phyloP scores from a whole-genome alignment of 2,113 vertebrate species.

The Protobothrops flavoviridis region DNA sequence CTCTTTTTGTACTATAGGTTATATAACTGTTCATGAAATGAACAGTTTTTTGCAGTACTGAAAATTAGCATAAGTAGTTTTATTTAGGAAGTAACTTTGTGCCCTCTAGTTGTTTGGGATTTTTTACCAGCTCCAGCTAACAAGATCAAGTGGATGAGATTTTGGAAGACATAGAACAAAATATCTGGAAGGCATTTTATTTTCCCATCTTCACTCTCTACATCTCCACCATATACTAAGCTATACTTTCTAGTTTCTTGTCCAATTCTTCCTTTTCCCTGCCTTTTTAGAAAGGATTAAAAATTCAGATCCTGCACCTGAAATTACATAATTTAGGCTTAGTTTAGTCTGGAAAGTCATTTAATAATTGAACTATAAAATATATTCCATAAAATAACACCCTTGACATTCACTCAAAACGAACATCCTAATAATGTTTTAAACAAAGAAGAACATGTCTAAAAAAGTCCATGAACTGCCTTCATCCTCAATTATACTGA shows the following conservation, averaged over 20 bases:
- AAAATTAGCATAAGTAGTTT: not conserved
- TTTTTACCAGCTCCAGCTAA: not conserved
- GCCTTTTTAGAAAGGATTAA: not conserved
- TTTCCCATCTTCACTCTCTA: not conserved
- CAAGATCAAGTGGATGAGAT: not conserved
- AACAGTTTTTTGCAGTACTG: not conserved
- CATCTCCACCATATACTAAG: not conserved
- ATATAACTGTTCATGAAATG: not conserved
- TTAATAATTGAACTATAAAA: conserved; percentile 38
- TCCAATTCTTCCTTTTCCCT: not conserved
- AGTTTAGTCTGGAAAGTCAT: conserved; percentile 36
- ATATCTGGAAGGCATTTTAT: not conserved
- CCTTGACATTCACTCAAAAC: conserved; percentile 56
- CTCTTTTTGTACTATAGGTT: not conserved
- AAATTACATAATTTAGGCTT: not conserved
- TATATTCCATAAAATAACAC: conserved; percentile 42
- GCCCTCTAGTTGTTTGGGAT: not conserved
- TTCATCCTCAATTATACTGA: conserved; percentile 26
- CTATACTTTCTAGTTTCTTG: not conserved
- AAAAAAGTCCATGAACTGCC: not conserved
- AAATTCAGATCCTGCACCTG: not conserved
- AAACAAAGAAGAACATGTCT: conserved; percentile 53
- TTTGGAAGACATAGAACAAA: not conserved
- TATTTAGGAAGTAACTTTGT: not conserved
- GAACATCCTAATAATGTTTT: conserved; percentile 49